These are phyloP conservation scores for Anguilla megastoma DNA, from an alignment of 2,797 vertebrate genomes.

Conservation along the genomic window DNA sequence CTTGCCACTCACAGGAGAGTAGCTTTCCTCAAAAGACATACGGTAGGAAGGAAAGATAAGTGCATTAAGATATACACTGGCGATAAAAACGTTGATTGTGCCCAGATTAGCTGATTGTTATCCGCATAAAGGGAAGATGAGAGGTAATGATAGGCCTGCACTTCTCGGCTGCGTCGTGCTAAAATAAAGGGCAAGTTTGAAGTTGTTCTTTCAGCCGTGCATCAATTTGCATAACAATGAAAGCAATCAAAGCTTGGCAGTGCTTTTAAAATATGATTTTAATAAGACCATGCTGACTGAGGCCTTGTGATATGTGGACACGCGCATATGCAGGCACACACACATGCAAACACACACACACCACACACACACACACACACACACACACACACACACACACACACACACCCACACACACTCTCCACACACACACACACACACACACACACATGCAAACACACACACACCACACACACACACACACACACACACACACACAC, in stretches of 20 bases:
- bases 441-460: conserved; percentile 35
- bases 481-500: conserved; percentile 29
- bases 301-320: conserved; percentile 39
- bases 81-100: conserved; percentile 49
- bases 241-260: conserved; percentile 45
- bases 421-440: conserved; percentile 35
- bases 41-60: conserved; percentile 5
- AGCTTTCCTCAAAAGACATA: not conserved
- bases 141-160: conserved; percentile 36
- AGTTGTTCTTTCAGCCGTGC: conserved; percentile 38
- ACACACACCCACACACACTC: no score
- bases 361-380: conserved; percentile 32
- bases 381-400: conserved; percentile 26
- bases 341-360: conserved; percentile 26
- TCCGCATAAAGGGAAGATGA: conserved; percentile 44
- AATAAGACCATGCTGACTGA: conserved; percentile 46
- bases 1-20: not conserved
- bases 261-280: conserved; percentile 45
- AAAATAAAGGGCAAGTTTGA: conserved; percentile 46
- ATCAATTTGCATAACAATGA: conserved; percentile 54
- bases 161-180: conserved; percentile 26
- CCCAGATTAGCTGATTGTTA: conserved; percentile 52
- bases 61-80: conserved; percentile 33
- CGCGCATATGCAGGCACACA: not conserved
- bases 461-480: conserved; percentile 24